Base-by-base conservation (phyloP, 2,888 invertebrate species). In the Ectemnius cavifrons region DNA sequence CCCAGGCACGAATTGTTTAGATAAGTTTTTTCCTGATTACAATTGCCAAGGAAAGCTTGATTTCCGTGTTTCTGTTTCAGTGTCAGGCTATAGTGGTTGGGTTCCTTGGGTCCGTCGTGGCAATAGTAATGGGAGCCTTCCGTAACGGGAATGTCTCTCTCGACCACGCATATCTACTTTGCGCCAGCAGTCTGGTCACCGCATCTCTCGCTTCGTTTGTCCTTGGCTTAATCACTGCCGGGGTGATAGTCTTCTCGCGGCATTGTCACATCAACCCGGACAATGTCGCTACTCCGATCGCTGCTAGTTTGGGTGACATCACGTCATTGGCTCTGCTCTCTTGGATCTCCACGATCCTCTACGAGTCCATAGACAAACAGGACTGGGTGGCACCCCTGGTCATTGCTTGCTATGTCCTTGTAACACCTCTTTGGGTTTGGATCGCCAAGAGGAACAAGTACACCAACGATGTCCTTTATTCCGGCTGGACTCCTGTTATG, bases 281-380 rank as follows among this genome's bases (percentile, higher is more conserved):
- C 90, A 96, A 96, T 90, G 94, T 96, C 16, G 95, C 95, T 11
- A 95, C 96, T 1, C 96, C 96, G 6, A 94, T 96, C 73, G 96
- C 96, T 18, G 95, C 96, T n/a, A 95, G 95, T 88, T 92, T 96
- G 63, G 96, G 96, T 14, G 96, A 96, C 89, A 93, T 96, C 63
- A 95, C 94, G 0, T 95, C 96, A 0, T 91, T 96, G 59, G 92
- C 93, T 1, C 89, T 94, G 59, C 88, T 94, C 59, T 93, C 94
- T 28, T 93, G 93, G 92, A 92, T 94, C 73, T 92, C 93, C 14
- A 93, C 93, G 23, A 88, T 92, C 60, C 89, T 94, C 27, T 93
- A 93, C 86, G 92, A 93, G 76, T 92, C 92, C 13, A 93, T 93
- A 79, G 93, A 93, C 92, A 91, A 91, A 82, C 92, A 93, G 84